phyloP scores from a whole-genome alignment of 2,888 invertebrate genomes.

The Plagodis pulveraria region DNA sequence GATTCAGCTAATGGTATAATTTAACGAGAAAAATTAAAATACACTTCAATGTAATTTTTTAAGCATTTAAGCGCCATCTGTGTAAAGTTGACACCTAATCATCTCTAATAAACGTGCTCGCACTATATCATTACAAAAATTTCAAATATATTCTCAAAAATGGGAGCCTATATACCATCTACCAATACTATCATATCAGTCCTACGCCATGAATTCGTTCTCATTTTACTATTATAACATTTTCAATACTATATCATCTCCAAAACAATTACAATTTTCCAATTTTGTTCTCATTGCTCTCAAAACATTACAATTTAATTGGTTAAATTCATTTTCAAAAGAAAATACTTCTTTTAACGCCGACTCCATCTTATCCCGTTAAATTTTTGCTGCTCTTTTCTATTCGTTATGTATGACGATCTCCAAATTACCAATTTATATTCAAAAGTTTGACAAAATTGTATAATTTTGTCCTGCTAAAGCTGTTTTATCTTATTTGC shows the following conservation, averaged over 20 bases:
- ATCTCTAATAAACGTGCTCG: conserved; percentile 8
- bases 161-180: conserved; percentile 22
- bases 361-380: conserved; percentile 38
- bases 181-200: conserved; percentile 36
- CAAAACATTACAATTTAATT: conserved; percentile 4
- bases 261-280: conserved; percentile 3
- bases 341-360: conserved; percentile 22
- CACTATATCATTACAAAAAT: neutral
- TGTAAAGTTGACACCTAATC: neutral
- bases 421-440: conserved; percentile 22
- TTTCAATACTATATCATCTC: neutral
- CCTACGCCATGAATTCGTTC: conserved; percentile 31
- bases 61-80: conserved; percentile 26
- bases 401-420: conserved; percentile 8
- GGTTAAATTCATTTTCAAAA: conserved; percentile 28
- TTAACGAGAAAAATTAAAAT: too few species aligned
- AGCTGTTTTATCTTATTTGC: too few species aligned
- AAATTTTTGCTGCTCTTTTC: conserved; percentile 13
- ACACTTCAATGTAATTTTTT: too few species aligned
- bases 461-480: too few species aligned
- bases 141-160: conserved; percentile 11
- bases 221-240: conserved; percentile 1
- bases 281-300: neutral
- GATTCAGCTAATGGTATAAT: too few species aligned
- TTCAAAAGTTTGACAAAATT: neutral